These are phyloP conservation scores for Cheilosia variabilis DNA, from an alignment of 2,888 invertebrate genomes.

Conservation along the genomic window DNA sequence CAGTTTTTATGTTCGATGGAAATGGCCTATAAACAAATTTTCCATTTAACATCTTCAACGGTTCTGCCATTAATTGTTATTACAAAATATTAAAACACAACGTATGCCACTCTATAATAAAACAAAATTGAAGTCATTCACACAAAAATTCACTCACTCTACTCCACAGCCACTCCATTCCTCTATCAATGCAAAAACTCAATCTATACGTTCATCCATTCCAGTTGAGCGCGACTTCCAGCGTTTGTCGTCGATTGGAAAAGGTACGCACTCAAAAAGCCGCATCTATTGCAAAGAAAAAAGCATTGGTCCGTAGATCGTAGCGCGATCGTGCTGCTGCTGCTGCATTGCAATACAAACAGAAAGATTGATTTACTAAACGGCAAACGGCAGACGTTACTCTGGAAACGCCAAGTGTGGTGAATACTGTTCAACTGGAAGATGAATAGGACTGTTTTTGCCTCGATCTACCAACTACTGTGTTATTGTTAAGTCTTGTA, in stretches of 20 bases:
- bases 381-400: not conserved
- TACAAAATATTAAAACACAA: not conserved
- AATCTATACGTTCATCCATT: constrained; percentile 42
- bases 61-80: too few species aligned
- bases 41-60: too few species aligned
- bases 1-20: too few species aligned
- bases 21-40: too few species aligned
- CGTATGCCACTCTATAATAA: constrained; percentile 14
- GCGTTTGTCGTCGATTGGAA: constrained; percentile 9
- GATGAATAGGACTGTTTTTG: constrained; percentile 27
- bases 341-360: constrained; percentile 8
- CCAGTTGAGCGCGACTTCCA: constrained; percentile 57
- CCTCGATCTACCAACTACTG: not conserved
- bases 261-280: constrained; percentile 15
- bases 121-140: constrained; percentile 11
- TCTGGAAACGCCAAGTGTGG: constrained; percentile 44
- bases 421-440: constrained; percentile 58
- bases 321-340: constrained; percentile 7
- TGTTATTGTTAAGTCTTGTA: constrained; percentile 20
- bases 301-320: constrained; percentile 10
- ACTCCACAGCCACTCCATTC: constrained; percentile 35
- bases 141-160: constrained; percentile 25
- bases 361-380: constrained; percentile 16
- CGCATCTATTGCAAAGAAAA: constrained; percentile 23
- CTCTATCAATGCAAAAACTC: constrained; percentile 14